Conservation (phyloP, 2,113 vertebrate species). For the Etheostoma spectabile region DNA sequence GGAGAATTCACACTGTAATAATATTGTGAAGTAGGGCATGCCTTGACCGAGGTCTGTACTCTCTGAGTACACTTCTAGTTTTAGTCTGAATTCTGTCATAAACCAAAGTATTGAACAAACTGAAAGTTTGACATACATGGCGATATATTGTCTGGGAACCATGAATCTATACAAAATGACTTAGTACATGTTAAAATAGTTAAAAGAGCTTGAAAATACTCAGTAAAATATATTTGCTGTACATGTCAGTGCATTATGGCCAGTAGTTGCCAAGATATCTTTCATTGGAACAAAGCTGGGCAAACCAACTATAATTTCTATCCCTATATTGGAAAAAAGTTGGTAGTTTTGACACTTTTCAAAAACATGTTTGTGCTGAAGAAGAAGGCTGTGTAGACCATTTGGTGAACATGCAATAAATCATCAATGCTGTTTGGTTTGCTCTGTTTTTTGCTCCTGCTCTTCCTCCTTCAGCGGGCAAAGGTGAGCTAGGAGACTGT, state of each 20-base stretch:
- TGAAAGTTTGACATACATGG: too few relatives aligned
- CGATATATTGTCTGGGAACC: too few relatives aligned
- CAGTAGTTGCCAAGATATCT: background rate
- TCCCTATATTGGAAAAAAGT: background rate
- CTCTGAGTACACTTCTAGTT: too few relatives aligned
- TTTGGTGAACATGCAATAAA: constrained; percentile 58
- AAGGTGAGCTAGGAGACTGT: constrained; percentile 8
- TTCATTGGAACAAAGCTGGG: background rate
- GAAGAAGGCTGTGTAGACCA: background rate
- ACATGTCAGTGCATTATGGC: background rate
- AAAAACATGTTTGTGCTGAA: background rate
- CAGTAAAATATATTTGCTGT: too few relatives aligned
- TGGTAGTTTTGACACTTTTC: background rate
- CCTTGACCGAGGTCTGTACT: too few relatives aligned
- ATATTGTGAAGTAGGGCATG: too few relatives aligned
- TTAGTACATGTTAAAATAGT: too few relatives aligned
- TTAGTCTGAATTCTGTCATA: too few relatives aligned
- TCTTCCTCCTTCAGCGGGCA: background rate
- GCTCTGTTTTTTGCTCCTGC: constrained; percentile 31
- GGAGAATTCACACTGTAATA: too few relatives aligned
- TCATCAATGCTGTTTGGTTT: constrained; percentile 12
- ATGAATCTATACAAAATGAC: too few relatives aligned
- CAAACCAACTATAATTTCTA: background rate
- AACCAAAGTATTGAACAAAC: too few relatives aligned
- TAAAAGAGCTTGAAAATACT: background rate